These are phyloP conservation scores for Gavia stellata DNA, from an alignment of 2,113 vertebrate species.

Conservation along the genomic window DNA sequence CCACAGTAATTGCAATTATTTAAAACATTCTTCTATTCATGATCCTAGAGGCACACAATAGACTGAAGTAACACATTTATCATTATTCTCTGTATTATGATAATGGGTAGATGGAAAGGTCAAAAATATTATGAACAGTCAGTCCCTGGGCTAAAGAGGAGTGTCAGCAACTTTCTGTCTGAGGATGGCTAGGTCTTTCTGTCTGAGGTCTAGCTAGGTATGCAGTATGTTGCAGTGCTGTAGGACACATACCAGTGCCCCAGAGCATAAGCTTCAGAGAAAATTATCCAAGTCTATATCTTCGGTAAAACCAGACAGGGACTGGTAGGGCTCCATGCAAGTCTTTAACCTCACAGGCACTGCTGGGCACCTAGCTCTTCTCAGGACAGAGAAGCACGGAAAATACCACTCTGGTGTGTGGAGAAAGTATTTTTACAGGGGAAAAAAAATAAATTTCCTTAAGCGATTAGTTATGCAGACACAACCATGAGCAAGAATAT, in stretches of 20 bases:
- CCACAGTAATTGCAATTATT: neutral
- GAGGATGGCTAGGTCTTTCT: neutral
- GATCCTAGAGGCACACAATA: neutral
- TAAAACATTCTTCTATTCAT: neutral
- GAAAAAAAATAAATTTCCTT: neutral
- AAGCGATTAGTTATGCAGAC: neutral
- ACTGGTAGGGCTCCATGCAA: neutral
- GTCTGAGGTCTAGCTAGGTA: neutral
- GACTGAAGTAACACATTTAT: neutral
- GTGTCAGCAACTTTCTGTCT: neutral
- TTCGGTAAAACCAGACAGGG: neutral
- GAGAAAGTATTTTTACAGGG: neutral
- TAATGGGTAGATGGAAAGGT: neutral
- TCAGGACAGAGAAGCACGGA: neutral
- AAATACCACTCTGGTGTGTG: neutral
- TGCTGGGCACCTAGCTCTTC: neutral
- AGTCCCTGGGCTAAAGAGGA: neutral
- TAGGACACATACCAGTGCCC: neutral
- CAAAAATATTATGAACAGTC: neutral
- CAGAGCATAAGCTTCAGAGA: neutral
- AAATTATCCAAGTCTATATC: neutral
- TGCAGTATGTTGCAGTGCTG: neutral
- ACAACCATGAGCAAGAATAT: neutral
- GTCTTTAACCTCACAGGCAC: neutral
- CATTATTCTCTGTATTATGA: neutral